Evolutionary conservation across 2,888 invertebrate genomes (phyloP), one percentile per base, ranked within the genome.

Genomic region (Metalampra italica): DNA sequence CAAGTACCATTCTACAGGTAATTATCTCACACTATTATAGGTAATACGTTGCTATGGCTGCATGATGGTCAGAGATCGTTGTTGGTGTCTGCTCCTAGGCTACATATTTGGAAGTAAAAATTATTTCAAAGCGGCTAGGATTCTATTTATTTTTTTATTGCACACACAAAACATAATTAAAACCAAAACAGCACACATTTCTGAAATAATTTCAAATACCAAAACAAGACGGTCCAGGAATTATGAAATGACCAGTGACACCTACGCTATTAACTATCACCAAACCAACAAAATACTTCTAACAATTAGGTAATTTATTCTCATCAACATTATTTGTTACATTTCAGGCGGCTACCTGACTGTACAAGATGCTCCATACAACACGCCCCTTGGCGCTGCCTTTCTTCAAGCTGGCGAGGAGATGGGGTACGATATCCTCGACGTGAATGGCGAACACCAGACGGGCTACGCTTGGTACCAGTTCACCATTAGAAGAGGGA

Each of bases 391-490:
- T 36, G 96, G 96, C 0, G 92, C 94, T 0, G 96, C 96, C 0
- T 95, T 97, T 64, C 80, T 97, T 0, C 95, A 97, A 87, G 97
- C 96, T 0, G 97, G 95, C n/a, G 93, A 96, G 74, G 97, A 97
- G 78, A 95, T 96, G 94, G 97, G 97, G 22, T 97, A 97, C 80
- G 95, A 96, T 49, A 92, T 96, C 48, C 75, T 94, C 0, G 97
- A 97, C 78, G 91, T 96, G 0, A 97, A 97, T 71, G 97, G 96
- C 0, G 94, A 91, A 0, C 92, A 95, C 63, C 97, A 97, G 75
- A 96, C 97, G 0, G 97, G 96, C 7, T 96, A 95, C 70, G 93
- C 94, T 1, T 93, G 96, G 70, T 97, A 93, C 66, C 97, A 97
- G 79, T 96, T 93, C 71, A 97, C 96, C n/a, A 96, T 97, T 92